Percentiles rank a stretch among this genome's conserved stretches.
Evolutionary conservation across 1,140 invertebrate genomes (phyloP).

Genomic region (Diabrotica virgifera): DNA sequence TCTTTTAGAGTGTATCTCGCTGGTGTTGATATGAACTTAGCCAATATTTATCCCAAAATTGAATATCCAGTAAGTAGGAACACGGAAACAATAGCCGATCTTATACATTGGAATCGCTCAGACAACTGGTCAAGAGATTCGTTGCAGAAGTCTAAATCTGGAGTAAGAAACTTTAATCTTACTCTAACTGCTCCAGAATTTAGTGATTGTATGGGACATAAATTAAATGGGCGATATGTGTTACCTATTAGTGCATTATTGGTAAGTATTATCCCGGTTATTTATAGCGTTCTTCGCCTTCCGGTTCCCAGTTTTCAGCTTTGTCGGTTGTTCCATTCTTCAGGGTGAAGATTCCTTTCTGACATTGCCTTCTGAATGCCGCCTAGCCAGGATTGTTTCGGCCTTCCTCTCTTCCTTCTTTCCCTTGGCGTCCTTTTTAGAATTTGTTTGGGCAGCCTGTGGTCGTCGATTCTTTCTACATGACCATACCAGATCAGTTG

Average conservation of each 20-base stretch:
- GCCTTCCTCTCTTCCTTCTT: no score
- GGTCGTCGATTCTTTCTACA: no score
- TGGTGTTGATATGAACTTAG: slow-evolving; percentile 46
- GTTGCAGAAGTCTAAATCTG: slow-evolving; percentile 38
- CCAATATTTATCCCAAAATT: slow-evolving; percentile 60
- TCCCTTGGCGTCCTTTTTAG: no score
- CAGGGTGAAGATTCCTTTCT: no score
- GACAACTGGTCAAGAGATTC: slow-evolving; percentile 61
- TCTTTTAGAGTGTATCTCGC: slow-evolving; percentile 42
- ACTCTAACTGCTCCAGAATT: slow-evolving; percentile 51
- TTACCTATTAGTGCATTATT: slow-evolving; percentile 39
- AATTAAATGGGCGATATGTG: slow-evolving; percentile 40
- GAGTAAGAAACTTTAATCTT: slow-evolving; percentile 40
- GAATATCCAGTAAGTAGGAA: slow-evolving; percentile 76
- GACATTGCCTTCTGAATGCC: no score
- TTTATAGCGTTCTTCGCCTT: no score
- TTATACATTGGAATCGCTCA: slow-evolving; percentile 89
- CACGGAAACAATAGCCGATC: slow-evolving; percentile 72
- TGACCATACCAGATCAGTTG: no score
- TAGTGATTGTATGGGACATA: slow-evolving; percentile 41
- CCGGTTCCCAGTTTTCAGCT: no score
- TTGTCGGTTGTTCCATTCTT: no score
- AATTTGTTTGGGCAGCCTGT: no score
- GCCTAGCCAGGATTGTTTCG: no score
- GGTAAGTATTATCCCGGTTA: no score